A percentile compares a stretch with the other conserved stretches of the same genome.
These are phyloP conservation scores for Diprion similis DNA, from an alignment of 1,140 invertebrate species.

Conservation along the genomic window DNA sequence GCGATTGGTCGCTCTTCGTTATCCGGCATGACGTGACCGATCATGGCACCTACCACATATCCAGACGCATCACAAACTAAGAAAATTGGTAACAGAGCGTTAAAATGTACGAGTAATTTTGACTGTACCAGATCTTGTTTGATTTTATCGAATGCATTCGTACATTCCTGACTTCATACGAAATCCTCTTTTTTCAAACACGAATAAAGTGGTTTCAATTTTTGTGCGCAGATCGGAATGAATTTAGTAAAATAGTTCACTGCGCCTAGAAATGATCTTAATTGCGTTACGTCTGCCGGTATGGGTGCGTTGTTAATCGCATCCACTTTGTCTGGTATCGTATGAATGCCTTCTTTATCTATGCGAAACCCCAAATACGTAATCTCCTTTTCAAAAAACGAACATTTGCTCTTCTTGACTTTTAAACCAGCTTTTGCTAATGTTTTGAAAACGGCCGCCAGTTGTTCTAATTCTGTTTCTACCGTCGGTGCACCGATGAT, in stretches of 20 bases:
- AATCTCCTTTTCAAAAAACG: background rate
- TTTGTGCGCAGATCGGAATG: background rate
- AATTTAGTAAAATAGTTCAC: constrained; percentile 8
- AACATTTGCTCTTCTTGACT: background rate
- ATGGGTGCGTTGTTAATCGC: constrained; percentile 46
- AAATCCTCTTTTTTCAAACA: background rate
- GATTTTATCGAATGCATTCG: constrained; percentile 29
- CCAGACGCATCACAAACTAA: constrained; percentile 49
- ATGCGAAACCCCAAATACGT: constrained; percentile 49
- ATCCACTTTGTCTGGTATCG: constrained; percentile 40
- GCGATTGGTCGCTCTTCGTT: constrained; percentile 42
- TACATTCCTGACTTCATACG: constrained; percentile 2
- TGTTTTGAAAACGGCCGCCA: background rate
- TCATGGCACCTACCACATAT: constrained; percentile 47
- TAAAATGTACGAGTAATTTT: constrained; percentile 42
- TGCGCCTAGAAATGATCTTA: constrained; percentile 22
- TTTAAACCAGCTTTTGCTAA: background rate
- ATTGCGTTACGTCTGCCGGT: constrained; percentile 41
- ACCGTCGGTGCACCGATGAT: background rate
- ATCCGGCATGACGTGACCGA: constrained; percentile 40
- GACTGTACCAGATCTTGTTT: constrained; percentile 32
- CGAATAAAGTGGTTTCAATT: constrained; percentile 13
- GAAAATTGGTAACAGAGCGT: constrained; percentile 38
- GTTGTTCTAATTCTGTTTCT: background rate
- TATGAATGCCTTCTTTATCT: constrained; percentile 40